Evolutionary conservation across 2,797 vertebrate species (phyloP).

Genomic region (Parotocinclus haroldoi): DNA sequence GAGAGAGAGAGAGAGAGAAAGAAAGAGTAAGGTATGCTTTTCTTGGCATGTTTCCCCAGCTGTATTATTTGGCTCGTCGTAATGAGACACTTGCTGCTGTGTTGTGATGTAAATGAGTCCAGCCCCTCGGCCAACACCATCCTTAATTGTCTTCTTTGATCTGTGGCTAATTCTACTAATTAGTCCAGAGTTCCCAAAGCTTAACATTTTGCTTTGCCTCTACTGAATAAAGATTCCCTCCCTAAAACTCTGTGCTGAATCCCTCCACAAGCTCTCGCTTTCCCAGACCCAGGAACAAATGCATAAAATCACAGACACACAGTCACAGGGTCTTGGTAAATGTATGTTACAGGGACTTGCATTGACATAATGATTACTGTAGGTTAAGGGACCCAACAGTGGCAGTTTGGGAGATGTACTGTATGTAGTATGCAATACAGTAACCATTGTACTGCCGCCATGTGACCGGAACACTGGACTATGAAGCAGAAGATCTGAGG

Average conservation of each 20-base stretch:
- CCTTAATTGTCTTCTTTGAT: slow-evolving; percentile 93
- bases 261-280: neutral
- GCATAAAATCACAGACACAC: no score
- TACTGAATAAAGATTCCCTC: slow-evolving; percentile 35
- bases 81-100: slow-evolving; percentile 79
- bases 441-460: no score
- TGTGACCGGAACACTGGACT: no score
- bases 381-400: no score
- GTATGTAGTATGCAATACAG: no score
- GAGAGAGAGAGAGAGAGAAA: slow-evolving; percentile 6
- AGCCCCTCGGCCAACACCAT: slow-evolving; percentile 71
- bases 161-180: slow-evolving; percentile 82
- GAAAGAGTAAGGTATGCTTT: neutral
- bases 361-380: no score
- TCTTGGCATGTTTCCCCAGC: slow-evolving; percentile 44
- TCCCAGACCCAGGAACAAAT: no score
- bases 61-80: slow-evolving; percentile 73
- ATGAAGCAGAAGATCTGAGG: no score
- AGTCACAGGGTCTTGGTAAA: no score
- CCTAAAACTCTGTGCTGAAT: slow-evolving; percentile 15
- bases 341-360: no score
- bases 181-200: slow-evolving; percentile 70
- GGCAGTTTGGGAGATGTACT: no score
- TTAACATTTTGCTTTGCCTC: slow-evolving; percentile 66
- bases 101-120: slow-evolving; percentile 87